Base-by-base conservation (phyloP, 2,113 vertebrate species). In the Butorides virescens region DNA sequence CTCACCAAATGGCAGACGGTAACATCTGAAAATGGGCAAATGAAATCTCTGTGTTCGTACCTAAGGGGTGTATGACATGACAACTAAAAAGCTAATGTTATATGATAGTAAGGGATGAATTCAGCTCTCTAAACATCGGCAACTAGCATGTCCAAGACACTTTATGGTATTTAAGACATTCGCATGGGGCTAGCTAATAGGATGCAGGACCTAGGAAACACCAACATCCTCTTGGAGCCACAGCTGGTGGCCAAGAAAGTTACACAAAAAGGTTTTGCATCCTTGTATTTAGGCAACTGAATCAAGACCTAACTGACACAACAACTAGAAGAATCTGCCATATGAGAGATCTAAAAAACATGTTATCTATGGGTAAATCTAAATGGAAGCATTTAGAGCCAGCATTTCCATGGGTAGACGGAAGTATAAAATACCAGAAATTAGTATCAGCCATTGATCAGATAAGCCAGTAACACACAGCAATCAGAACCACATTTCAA, bases 31-130 rank as follows among this genome's bases (percentile, higher is more conserved):
- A 88, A 44, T 1, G 3, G 55, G 62, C 25, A 84, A 75, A 79
- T 10, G 29, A 0, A 0, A 46, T 59, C 6, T 1, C 34, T 30
- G 17, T 32, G 55, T 22, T 85, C 0, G 0, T 39, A 58, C 18
- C 10, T 61, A 44, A 55, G 34, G 44, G 44, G 30, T 86, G 75
- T 13, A 32, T 18, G 34, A 36, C 34, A 12, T 3, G n/a, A 62
- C 5, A 0, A 20, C 30, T n/a, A 30, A 82, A 87, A 91, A 77
- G 27, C n/a, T 44, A 70, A 14, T 39, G 42, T 39, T 83, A 9
- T 77, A 37, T n/a, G 52, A 66, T 11, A 56, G 20, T 11, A 46
- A 62, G 20, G 5, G 11, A 66, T 53, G 25, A 17, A 12, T 59
- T 47, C 70, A 66, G 17, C 42, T 67, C 16, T 34, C 82, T 42